Evolutionary conservation across 2,797 vertebrate species (phyloP).

Genomic region (Cossypha heuglini): DNA sequence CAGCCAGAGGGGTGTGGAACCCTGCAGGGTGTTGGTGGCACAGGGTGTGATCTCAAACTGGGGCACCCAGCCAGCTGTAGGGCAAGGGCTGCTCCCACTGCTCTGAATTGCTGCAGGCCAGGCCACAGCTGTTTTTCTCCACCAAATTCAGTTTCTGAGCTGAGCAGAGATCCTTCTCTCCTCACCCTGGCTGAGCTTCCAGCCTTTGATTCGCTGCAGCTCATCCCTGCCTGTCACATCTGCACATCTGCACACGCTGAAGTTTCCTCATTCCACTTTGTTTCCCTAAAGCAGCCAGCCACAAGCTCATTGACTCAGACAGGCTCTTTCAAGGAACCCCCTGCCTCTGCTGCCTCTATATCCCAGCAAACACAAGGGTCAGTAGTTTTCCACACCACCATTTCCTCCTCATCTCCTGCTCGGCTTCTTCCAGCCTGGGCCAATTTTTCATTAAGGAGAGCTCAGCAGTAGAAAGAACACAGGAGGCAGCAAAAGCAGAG

Average conservation of each 20-base stretch:
- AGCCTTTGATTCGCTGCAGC: background rate
- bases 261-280: background rate
- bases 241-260: background rate
- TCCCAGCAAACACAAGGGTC: background rate
- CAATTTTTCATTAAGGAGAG: slow-evolving; percentile 4
- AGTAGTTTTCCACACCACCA: background rate
- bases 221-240: background rate
- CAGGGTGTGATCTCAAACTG: background rate
- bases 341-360: background rate
- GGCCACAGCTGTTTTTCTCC: background rate
- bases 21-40: fast-evolving
- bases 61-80: background rate
- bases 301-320: background rate
- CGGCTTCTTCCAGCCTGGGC: background rate
- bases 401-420: slow-evolving; percentile 1
- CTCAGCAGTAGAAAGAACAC: background rate
- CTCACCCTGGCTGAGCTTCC: background rate
- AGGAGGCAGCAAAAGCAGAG: background rate
- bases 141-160: background rate
- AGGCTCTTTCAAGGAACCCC: background rate
- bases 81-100: background rate
- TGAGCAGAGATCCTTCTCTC: background rate
- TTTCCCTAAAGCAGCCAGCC: background rate
- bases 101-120: background rate
- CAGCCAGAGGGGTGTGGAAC: background rate